A percentile compares a stretch with the other conserved stretches of the same genome.
phyloP scores from a whole-genome alignment of 2,113 vertebrate species.

The Picathartes gymnocephalus region DNA sequence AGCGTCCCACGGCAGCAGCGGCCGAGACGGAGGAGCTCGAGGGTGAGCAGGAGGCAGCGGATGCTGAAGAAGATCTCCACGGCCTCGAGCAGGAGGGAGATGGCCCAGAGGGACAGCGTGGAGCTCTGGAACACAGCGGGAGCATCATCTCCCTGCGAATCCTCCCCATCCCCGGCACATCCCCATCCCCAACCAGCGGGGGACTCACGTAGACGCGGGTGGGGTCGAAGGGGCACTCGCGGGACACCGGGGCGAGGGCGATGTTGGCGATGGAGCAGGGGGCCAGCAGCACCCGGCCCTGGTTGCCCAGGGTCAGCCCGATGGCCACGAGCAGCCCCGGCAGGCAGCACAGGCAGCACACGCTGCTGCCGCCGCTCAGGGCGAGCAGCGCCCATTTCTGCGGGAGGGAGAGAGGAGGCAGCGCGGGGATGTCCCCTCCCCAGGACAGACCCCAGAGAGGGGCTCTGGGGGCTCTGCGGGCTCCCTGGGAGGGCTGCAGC shows the following conservation, averaged over 20 bases:
- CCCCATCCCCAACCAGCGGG: rapidly evolving
- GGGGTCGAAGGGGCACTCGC: slow-evolving; percentile 88
- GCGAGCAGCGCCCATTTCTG: slow-evolving; percentile 80
- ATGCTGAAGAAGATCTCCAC: slow-evolving; percentile 74
- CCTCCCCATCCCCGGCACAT: neutral
- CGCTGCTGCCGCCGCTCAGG: slow-evolving; percentile 67
- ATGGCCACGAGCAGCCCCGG: slow-evolving; percentile 75
- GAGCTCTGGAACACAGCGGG: slow-evolving; percentile 72
- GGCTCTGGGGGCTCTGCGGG: rapidly evolving
- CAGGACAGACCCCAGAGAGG: rapidly evolving
- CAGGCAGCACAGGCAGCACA: slow-evolving; percentile 76
- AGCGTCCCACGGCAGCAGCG: slow-evolving; percentile 53
- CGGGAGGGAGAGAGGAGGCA: neutral
- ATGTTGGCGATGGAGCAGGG: slow-evolving; percentile 69
- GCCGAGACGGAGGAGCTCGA: slow-evolving; percentile 68
- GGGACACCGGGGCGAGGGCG: slow-evolving; percentile 63
- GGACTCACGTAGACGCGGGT: slow-evolving; percentile 85
- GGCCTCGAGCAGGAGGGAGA: slow-evolving; percentile 76
- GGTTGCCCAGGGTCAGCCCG: slow-evolving; percentile 73
- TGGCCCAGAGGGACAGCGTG: slow-evolving; percentile 84
- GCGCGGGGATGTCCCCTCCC: neutral
- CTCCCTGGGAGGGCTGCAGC: neutral
- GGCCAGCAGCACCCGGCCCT: slow-evolving; percentile 77
- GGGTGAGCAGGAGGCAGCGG: slow-evolving; percentile 70
- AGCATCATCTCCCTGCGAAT: rapidly evolving